A percentile compares a stretch with the other conserved stretches of the same genome.
Evolutionary conservation across 2,113 vertebrate species (phyloP).

Genomic region (Gavialis gangeticus): DNA sequence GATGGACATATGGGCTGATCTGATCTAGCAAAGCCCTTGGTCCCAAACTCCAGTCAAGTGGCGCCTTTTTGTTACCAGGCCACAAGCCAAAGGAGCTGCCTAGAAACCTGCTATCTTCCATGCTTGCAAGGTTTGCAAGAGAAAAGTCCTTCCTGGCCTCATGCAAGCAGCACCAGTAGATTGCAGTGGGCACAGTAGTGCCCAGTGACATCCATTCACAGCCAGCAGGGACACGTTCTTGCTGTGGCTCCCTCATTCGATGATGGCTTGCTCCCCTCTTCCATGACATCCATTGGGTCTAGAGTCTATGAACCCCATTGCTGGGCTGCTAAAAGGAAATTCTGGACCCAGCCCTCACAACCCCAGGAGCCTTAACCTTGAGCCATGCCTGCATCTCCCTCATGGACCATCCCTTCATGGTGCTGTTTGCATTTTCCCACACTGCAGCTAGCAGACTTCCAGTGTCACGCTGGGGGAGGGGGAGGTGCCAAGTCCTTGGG

Average conservation of each 20-base stretch:
- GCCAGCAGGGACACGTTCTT: background rate
- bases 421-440: background rate
- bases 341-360: background rate
- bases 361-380: background rate
- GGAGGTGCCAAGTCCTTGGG: background rate
- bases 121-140: background rate
- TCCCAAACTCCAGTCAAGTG: too few species aligned
- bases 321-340: background rate
- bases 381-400: background rate
- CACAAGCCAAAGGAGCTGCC: background rate
- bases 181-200: background rate
- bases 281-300: background rate
- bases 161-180: background rate
- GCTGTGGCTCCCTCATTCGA: background rate
- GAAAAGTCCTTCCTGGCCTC: background rate
- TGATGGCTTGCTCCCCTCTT: background rate
- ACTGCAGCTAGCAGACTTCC: background rate
- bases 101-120: background rate
- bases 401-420: background rate
- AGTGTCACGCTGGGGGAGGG: background rate
- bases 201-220: background rate
- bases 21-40: background rate
- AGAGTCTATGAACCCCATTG: background rate
- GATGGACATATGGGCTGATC: background rate
- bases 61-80: background rate